Evolutionary conservation across 2,888 invertebrate species (phyloP), one percentile per base, ranked within the genome.

Genomic region (Latheticus oryzae): DNA sequence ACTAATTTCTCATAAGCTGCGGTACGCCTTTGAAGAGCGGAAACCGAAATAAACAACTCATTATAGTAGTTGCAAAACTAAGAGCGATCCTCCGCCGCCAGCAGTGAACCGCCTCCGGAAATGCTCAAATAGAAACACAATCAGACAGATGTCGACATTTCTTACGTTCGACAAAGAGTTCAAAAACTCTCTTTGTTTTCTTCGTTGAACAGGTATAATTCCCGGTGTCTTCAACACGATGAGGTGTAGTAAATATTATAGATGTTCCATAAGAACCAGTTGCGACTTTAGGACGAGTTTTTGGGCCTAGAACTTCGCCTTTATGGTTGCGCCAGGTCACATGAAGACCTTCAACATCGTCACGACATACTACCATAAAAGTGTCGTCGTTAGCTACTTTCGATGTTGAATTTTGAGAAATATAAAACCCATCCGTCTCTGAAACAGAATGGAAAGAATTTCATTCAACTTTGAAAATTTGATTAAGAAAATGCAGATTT

Each of bases 141-240:
- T 3, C 11, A 19, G 13, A 23, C 19, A 3, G 5, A 38, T 11
- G 15, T 33, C n/a, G 19, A 30, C 9, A 35, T 19, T 48, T 15
- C 8, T 63, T 66, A 74, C 75, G 68, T 68, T 70, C 68, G 3
- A 75, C 71, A 5, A 52, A 65, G 23, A 75, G 66, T 12, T 65
- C 58, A 52, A 74, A 73, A 8, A 59, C 50, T 12, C 64, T 67
- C 13, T 59, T 58, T 2, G 72, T 74, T 71, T 83, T 82, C 65
- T 78, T 80, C 54, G 59, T 50, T 16, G 83, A 84, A 73, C 85
- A 85, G 59, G 80, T 80, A 75, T 85, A 85, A 65, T 80, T 81
- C 58, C 85, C 85, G 58, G 80, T 79, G 72, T 85, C 84, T 53
- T 81, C 80, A 60, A 81, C 76, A 7, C 26, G n/a, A 9, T 11